phyloP scores from a whole-genome alignment of 2,797 vertebrate genomes.

The Mormyrus hasselquistii region DNA sequence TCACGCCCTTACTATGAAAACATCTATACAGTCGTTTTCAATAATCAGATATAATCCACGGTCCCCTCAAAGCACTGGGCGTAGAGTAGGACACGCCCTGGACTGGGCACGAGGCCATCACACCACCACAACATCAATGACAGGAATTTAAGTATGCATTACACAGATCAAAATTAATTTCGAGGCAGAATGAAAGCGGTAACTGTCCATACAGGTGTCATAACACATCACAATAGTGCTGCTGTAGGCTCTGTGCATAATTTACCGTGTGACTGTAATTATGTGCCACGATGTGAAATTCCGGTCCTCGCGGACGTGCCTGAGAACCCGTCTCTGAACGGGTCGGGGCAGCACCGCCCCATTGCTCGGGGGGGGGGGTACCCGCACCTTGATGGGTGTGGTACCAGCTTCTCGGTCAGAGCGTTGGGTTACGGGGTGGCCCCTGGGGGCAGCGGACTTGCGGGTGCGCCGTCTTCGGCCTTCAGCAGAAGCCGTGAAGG shows the following conservation, averaged over 20 bases:
- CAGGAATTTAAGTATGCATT: neutral
- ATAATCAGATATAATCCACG: neutral
- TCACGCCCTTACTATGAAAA: neutral
- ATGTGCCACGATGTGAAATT: neutral
- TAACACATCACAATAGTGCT: neutral
- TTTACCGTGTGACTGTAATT: neutral
- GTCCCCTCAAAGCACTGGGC: neutral
- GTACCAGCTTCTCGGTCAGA: neutral
- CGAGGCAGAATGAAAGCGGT: neutral
- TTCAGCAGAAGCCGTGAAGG: neutral
- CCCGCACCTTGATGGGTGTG: neutral
- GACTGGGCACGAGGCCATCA: neutral
- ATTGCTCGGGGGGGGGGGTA: neutral
- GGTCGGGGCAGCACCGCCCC: neutral
- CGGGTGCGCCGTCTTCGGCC: neutral
- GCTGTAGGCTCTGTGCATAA: neutral
- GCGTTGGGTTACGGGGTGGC: neutral
- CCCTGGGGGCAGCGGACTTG: neutral
- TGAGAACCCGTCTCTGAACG: neutral
- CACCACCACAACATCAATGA: neutral
- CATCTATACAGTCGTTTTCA: neutral
- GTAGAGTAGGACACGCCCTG: neutral
- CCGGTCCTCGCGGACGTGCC: neutral
- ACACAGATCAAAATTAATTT: neutral
- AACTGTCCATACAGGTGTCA: neutral